phyloP scores from a whole-genome alignment of 2,113 vertebrate species.

The Sinocyclocheilus anophthalmus region DNA sequence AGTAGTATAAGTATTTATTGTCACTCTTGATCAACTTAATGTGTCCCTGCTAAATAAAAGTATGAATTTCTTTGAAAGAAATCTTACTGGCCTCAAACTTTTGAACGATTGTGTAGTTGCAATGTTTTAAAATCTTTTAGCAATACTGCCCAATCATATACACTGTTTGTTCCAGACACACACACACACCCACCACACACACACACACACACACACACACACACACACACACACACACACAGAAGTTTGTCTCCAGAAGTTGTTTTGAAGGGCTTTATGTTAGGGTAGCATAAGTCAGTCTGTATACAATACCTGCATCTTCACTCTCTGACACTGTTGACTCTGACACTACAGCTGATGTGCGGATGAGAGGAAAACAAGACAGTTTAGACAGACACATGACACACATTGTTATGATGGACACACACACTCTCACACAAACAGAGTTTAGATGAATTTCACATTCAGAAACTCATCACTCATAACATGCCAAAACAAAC shows the following conservation, averaged over 20 bases:
- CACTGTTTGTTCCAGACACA: neutral
- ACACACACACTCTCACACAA: neutral
- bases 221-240: neutral
- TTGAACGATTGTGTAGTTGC: neutral
- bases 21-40: neutral
- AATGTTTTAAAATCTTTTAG: neutral
- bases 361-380: conserved; percentile 14
- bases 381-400: conserved; percentile 11
- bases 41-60: neutral
- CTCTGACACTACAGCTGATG: conserved; percentile 72
- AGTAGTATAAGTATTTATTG: neutral
- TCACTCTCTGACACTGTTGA: conserved; percentile 75
- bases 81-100: neutral
- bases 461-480: conserved; percentile 23
- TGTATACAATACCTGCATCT: conserved; percentile 71
- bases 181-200: neutral
- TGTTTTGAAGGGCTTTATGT: neutral
- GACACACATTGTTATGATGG: neutral
- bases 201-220: neutral
- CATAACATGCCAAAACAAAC: neutral
- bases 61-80: neutral
- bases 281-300: too few relatives aligned
- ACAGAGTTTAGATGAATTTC: neutral
- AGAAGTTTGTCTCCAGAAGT: neutral
- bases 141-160: neutral